Conservation (phyloP, 1,140 invertebrate genomes). For the Drosophila lowei region DNA sequence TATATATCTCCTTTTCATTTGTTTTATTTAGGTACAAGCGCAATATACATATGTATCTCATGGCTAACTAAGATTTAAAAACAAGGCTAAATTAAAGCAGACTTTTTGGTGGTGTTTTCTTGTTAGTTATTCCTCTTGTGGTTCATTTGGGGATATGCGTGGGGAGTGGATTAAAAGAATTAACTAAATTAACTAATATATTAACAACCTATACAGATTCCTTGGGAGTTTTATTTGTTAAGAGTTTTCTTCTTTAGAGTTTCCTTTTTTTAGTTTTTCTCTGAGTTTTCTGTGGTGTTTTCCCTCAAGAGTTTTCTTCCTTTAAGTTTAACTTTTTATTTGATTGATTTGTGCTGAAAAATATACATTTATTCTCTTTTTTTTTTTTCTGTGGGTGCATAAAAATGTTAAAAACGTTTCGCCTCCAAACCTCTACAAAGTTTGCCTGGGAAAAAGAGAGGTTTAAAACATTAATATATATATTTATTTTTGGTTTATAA, state of each 20-base stretch:
- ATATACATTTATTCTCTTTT: slow-evolving; percentile 48
- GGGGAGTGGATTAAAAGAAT: slow-evolving; percentile 18
- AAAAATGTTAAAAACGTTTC: slow-evolving; percentile 62
- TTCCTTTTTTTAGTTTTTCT: slow-evolving; percentile 19
- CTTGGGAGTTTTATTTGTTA: neutral
- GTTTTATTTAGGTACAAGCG: slow-evolving; percentile 63
- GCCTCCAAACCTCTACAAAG: slow-evolving; percentile 58
- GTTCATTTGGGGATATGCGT: slow-evolving; percentile 66
- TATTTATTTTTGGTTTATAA: neutral
- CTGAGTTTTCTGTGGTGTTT: slow-evolving; percentile 18
- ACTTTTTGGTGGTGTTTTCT: slow-evolving; percentile 50
- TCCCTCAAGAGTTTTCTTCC: neutral
- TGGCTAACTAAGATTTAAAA: slow-evolving; percentile 48
- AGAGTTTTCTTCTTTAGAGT: no score
- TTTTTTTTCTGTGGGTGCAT: slow-evolving; percentile 53
- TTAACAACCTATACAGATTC: slow-evolving; percentile 63
- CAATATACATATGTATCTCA: slow-evolving; percentile 40
- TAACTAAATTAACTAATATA: slow-evolving; percentile 32
- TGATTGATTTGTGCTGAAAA: slow-evolving; percentile 61
- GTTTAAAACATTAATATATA: slow-evolving; percentile 41
- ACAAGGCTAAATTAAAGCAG: slow-evolving; percentile 63
- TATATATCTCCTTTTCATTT: slow-evolving; percentile 28
- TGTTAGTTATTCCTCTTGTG: slow-evolving; percentile 45
- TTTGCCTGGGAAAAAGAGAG: slow-evolving; percentile 72
- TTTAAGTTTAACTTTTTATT: no score